Percentiles rank a stretch among this genome's conserved stretches.
Conservation (phyloP, 2,113 vertebrate genomes). For the Rhinoderma darwinii region DNA sequence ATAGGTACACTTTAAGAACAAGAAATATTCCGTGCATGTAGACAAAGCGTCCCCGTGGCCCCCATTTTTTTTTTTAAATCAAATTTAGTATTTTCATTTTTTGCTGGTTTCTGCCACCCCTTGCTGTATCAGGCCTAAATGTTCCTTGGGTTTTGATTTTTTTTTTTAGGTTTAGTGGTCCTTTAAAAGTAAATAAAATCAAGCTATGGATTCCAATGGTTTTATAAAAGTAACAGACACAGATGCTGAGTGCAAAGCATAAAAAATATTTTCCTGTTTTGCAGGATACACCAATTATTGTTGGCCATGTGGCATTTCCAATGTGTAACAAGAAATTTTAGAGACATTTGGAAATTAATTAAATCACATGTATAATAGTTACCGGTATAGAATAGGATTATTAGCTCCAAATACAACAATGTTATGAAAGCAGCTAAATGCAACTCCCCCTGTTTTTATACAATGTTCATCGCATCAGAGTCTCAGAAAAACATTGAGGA, state of each 20-base stretch:
- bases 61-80: not conserved
- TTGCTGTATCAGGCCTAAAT: not conserved
- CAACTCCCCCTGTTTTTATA: not conserved
- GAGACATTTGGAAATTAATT: not conserved
- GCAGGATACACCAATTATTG: not conserved
- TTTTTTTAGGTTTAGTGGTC: slow-evolving; percentile 24
- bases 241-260: not conserved
- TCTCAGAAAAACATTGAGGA: not conserved
- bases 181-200: slow-evolving; percentile 43
- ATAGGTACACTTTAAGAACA: not conserved
- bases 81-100: not conserved
- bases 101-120: not conserved
- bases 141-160: too few relatives aligned
- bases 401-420: not conserved
- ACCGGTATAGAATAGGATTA: not conserved
- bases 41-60: not conserved
- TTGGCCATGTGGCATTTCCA: not conserved
- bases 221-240: not conserved
- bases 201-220: slow-evolving; percentile 3
- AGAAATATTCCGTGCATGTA: not conserved
- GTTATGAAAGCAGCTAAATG: not conserved
- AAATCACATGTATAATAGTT: too few relatives aligned
- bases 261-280: not conserved
- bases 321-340: not conserved
- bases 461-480: not conserved